Percentiles rank a stretch among this genome's conserved stretches.
These are phyloP conservation scores for Lycia hirtaria DNA, from an alignment of 2,888 invertebrate genomes.

Conservation along the genomic window DNA sequence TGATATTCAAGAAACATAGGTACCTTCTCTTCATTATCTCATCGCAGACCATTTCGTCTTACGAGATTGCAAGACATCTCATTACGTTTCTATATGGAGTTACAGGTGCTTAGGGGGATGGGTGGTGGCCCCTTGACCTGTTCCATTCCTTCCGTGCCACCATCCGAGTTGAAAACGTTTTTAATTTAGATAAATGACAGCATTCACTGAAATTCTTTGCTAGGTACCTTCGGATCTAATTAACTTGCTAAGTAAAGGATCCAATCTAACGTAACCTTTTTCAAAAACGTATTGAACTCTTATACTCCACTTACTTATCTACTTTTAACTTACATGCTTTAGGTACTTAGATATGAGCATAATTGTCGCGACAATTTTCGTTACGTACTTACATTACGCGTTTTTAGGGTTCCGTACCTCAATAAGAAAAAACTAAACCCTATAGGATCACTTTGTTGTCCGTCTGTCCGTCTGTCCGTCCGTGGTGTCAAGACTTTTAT, in stretches of 20 bases:
- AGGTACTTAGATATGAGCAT: too few species aligned
- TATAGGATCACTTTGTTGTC: too few species aligned
- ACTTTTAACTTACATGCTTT: too few species aligned
- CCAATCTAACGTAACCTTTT: not conserved
- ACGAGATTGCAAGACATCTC: slow-evolving; percentile 10
- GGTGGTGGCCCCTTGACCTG: slow-evolving; percentile 5
- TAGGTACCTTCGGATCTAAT: not conserved
- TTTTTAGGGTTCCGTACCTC: too few species aligned
- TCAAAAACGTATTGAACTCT: not conserved
- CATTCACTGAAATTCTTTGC: not conserved
- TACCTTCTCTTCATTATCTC: not conserved
- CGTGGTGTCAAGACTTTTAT: too few species aligned
- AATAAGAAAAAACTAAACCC: too few species aligned
- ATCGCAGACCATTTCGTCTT: not conserved
- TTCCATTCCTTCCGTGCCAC: not conserved
- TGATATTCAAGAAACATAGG: too few species aligned
- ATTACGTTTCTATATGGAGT: slow-evolving; percentile 13
- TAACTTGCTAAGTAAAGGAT: not conserved
- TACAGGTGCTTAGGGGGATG: not conserved
- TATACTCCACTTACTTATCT: too few species aligned
- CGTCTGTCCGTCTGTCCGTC: too few species aligned
- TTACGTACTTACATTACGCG: too few species aligned
- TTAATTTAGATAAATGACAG: slow-evolving; percentile 9
- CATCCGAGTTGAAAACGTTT: slow-evolving; percentile 7
- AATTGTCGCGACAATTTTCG: too few species aligned